Evolutionary conservation across 1,140 invertebrate genomes (phyloP), one percentile per base, ranked within the genome.

Genomic region (Drosophila punjabiensis): DNA sequence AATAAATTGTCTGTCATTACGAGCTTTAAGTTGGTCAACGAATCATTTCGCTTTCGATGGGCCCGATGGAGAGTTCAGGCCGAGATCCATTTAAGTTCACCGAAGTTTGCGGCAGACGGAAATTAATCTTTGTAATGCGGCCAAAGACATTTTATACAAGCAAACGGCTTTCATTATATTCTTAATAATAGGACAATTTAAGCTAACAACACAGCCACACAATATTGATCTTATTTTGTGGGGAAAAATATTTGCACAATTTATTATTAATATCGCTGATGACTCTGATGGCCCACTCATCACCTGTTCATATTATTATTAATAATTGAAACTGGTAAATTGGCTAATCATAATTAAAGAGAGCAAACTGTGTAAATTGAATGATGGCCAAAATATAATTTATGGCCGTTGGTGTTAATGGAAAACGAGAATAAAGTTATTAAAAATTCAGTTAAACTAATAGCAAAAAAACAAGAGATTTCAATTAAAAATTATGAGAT

Each of bases 1-100:
- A 77, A 87, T 88, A 87, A 88, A 88, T 88, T 88, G 77, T 84
- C 53, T 77, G 84, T 88, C 84, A 87, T 87, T 88, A 84, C 50
- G 53, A 78, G 53, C 68, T 81, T 86, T 79, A 62, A 82, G 79
- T 75, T 81, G 64, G 76, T 64, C 71, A 76, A 74, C 71, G 71
- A 62, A 74, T 74, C 68, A 74, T 74, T 74, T 74, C 47, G 55
- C 68, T 73, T 52, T 53, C 71, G 41, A 76, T 76, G 71, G 56
- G 60, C 30, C 62, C 55, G 33, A n/a, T n/a, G n/a, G n/a, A 37
- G 48, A 37, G 39, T 75, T 75, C 58, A 41, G 30, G 11, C 35
- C 35, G 37, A 14, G 52, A 37, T 14, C 45, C 53, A 61, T 73
- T 48, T 33, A 50, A 76, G 61, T 63, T 76, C 43, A 47, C 16